phyloP scores from a whole-genome alignment of 2,113 vertebrate species.

The Pipra filicauda region DNA sequence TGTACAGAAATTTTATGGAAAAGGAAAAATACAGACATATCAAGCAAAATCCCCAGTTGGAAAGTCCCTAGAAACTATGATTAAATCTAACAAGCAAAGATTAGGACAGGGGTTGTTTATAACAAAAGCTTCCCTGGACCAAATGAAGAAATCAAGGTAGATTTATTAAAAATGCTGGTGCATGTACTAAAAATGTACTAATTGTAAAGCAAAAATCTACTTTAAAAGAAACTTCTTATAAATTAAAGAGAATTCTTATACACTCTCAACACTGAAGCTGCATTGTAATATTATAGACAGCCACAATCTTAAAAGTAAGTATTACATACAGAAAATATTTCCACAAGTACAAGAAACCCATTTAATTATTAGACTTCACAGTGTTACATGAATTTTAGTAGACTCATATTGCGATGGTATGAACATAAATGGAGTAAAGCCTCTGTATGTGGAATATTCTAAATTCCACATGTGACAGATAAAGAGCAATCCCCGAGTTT shows the following conservation, averaged over 20 bases:
- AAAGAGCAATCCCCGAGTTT: not conserved
- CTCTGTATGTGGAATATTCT: not conserved
- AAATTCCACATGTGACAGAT: not conserved
- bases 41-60: not conserved
- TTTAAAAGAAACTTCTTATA: not conserved
- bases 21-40: not conserved
- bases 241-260: not conserved
- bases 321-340: not conserved
- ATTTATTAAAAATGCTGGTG: not conserved
- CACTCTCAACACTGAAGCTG: not conserved
- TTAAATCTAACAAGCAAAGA: not conserved
- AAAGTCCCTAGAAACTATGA: not conserved
- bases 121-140: not conserved
- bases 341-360: not conserved
- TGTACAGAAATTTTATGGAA: not conserved
- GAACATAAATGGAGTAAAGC: not conserved
- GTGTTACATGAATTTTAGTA: not conserved
- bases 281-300: not conserved
- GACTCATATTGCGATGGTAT: not conserved
- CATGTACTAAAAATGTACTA: not conserved
- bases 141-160: conserved; percentile 5
- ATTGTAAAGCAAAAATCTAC: not conserved
- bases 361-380: not conserved
- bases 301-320: not conserved
- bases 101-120: not conserved